phyloP scores from a whole-genome alignment of 2,797 vertebrate species.

The Alosa sapidissima region DNA sequence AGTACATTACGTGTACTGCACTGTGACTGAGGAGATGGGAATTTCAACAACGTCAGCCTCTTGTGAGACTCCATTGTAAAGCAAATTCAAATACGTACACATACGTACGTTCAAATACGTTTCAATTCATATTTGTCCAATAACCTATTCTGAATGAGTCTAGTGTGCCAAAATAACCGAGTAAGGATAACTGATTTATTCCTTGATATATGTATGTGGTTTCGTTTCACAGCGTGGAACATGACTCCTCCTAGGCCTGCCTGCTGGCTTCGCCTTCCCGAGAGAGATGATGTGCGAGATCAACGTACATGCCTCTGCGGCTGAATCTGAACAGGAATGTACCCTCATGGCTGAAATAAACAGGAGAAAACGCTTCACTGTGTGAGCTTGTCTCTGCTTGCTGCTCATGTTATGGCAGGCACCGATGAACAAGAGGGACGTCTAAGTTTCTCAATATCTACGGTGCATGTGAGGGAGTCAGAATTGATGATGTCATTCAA shows the following conservation, averaged over 20 bases:
- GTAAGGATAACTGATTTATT: neutral
- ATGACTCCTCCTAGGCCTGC: no score
- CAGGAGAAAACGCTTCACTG: neutral
- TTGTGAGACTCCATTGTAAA: neutral
- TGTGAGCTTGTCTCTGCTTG: neutral
- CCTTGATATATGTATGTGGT: neutral
- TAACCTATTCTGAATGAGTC: no score
- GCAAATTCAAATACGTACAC: no score
- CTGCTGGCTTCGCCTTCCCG: no score
- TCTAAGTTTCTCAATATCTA: neutral
- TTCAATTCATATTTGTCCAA: no score
- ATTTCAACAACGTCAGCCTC: neutral
- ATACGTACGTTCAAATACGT: no score
- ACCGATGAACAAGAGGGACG: neutral
- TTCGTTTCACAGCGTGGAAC: no score
- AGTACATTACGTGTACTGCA: neutral
- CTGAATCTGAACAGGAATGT: neutral
- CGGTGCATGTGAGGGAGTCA: neutral
- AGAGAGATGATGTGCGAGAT: neutral
- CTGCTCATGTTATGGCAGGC: neutral
- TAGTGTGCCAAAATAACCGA: neutral
- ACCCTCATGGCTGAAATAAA: neutral
- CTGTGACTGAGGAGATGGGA: neutral
- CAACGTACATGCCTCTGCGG: neutral
- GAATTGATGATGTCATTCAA: neutral